Percentiles rank a stretch among this genome's conserved stretches.
Evolutionary conservation across 2,888 invertebrate genomes (phyloP).

Genomic region (Hemithea aestivaria): DNA sequence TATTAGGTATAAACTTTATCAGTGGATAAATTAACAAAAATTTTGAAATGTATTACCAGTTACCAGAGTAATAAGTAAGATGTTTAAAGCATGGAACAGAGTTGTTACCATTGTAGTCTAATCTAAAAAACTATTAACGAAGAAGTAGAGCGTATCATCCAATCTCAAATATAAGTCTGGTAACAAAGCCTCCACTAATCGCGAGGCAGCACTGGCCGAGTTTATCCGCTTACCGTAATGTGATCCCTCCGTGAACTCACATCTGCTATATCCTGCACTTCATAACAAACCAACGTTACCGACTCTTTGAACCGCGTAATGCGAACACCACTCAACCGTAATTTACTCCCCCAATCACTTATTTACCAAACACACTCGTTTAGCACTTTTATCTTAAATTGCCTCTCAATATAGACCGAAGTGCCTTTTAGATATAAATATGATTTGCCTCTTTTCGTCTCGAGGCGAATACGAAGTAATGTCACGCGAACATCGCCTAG

Average conservation of each 20-base stretch:
- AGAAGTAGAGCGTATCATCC: constrained; percentile 14
- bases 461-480: constrained; percentile 51
- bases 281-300: constrained; percentile 16
- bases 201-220: constrained; percentile 29
- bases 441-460: constrained; percentile 53
- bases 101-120: too few species aligned
- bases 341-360: constrained; percentile 34
- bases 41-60: too few species aligned
- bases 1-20: too few species aligned
- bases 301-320: constrained; percentile 10
- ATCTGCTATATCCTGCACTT: constrained; percentile 13
- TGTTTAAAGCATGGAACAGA: too few species aligned
- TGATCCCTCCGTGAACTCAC: constrained; percentile 35
- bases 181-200: constrained; percentile 44
- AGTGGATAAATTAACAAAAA: too few species aligned
- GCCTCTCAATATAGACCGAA: constrained; percentile 43
- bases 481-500: constrained; percentile 39
- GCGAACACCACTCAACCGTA: constrained; percentile 19
- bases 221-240: constrained; percentile 60
- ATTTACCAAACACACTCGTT: constrained; percentile 38
- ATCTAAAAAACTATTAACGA: constrained; percentile 5
- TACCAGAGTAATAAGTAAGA: too few species aligned
- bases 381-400: constrained; percentile 49
- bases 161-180: constrained; percentile 18
- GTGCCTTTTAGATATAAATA: constrained; percentile 43